Percentiles rank a stretch among this genome's conserved stretches.
Evolutionary conservation across 2,113 vertebrate species (phyloP).

Genomic region (Paralichthys olivaceus): DNA sequence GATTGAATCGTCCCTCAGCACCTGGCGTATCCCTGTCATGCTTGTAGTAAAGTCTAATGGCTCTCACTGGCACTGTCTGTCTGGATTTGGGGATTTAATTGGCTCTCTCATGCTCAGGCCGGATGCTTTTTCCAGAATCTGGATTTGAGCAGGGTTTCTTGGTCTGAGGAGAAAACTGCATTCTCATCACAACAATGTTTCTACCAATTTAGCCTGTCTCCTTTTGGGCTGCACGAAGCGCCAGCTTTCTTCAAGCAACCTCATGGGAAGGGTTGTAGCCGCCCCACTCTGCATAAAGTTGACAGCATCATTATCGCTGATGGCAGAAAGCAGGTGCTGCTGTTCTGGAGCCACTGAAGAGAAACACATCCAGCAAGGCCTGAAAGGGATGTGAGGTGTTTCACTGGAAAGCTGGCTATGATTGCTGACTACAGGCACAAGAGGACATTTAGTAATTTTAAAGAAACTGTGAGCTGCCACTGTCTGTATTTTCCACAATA

Average conservation of each 20-base stretch:
- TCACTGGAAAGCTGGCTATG: background rate
- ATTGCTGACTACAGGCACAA: background rate
- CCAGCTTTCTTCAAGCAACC: background rate
- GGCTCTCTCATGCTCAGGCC: background rate
- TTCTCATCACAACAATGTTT: background rate
- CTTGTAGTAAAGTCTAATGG: conserved; percentile 2
- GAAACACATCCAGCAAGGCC: background rate
- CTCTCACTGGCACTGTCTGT: conserved; percentile 19
- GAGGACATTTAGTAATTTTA: background rate
- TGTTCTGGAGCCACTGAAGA: background rate
- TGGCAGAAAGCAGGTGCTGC: background rate
- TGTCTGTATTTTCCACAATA: too few relatives aligned
- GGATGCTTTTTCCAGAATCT: background rate
- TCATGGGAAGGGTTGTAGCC: background rate
- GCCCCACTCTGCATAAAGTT: background rate
- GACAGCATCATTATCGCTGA: conserved; percentile 19
- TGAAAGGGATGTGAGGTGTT: background rate
- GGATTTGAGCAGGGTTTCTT: background rate
- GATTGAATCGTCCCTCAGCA: background rate
- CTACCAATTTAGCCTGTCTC: background rate
- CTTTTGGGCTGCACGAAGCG: background rate
- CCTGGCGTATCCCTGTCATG: conserved; percentile 5
- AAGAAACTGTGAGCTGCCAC: too few relatives aligned
- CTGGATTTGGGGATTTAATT: background rate
- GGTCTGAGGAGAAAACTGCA: background rate